A percentile compares a stretch with the other conserved stretches of the same genome.
Evolutionary conservation across 1,140 invertebrate species (phyloP).

Genomic region (Pararge aegeria): DNA sequence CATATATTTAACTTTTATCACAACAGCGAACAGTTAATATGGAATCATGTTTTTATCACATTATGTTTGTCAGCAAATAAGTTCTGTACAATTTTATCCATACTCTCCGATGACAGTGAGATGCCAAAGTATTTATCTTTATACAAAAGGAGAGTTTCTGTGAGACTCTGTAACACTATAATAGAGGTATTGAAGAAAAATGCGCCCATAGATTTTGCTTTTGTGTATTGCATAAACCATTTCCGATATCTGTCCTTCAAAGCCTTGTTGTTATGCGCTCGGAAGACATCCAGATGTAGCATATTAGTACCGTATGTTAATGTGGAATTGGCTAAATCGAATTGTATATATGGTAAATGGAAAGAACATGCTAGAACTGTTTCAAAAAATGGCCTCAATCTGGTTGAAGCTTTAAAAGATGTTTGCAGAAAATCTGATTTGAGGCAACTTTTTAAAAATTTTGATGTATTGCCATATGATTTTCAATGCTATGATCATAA

Average conservation of each 20-base stretch:
- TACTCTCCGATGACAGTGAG: constrained; percentile 51
- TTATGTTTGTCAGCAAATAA: constrained; percentile 75
- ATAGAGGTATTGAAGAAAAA: constrained; percentile 52
- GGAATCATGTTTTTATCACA: constrained; percentile 68
- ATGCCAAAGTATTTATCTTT: constrained; percentile 55
- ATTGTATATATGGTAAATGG: constrained; percentile 74
- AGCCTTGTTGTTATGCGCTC: constrained; percentile 64
- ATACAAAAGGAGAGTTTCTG: constrained; percentile 68
- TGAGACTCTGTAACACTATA: constrained; percentile 66
- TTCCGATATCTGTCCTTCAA: constrained; percentile 71
- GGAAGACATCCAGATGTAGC: constrained; percentile 62
- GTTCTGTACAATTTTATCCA: constrained; percentile 71
- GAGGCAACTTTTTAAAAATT: constrained; percentile 51
- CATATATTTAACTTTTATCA: constrained; percentile 68
- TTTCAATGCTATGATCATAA: constrained; percentile 61
- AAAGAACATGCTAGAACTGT: constrained; percentile 59
- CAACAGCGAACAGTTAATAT: constrained; percentile 62
- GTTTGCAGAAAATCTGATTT: constrained; percentile 63
- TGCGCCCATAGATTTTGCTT: constrained; percentile 47
- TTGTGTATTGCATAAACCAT: constrained; percentile 76
- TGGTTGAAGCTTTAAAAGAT: constrained; percentile 42
- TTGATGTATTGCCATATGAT: constrained; percentile 51
- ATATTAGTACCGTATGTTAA: constrained; percentile 53
- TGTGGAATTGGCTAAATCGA: constrained; percentile 58
- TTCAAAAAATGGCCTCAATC: constrained; percentile 42